phyloP scores from a whole-genome alignment of 2,797 vertebrate species.

The Myotis findleyi region DNA sequence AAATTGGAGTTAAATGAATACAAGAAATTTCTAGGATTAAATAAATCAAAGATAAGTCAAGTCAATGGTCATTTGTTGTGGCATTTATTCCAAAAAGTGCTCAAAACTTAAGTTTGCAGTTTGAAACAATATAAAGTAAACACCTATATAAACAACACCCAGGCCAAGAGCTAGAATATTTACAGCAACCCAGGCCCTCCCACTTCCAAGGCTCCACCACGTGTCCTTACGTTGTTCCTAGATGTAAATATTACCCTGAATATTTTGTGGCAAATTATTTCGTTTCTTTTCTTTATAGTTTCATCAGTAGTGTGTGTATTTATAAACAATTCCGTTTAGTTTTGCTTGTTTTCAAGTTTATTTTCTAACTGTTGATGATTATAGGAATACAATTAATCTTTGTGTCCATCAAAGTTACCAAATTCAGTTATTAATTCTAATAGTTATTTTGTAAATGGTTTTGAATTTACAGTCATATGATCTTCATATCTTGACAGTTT shows the following conservation, averaged over 20 bases:
- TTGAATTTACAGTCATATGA: background rate
- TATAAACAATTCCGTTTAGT: background rate
- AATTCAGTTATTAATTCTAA: background rate
- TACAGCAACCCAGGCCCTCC: background rate
- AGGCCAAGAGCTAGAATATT: background rate
- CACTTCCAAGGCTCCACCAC: background rate
- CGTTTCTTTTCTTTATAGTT: background rate
- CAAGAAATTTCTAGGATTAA: background rate
- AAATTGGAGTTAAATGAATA: background rate
- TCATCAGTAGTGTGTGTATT: background rate
- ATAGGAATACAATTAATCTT: slow-evolving; percentile 3
- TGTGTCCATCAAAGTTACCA: background rate
- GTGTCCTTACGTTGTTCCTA: too few relatives aligned
- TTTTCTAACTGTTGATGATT: background rate
- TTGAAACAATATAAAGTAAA: background rate
- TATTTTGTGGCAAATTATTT: background rate
- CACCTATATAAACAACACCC: background rate
- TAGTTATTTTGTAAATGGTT: background rate
- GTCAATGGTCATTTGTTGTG: background rate
- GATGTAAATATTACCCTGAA: background rate
- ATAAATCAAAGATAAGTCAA: background rate
- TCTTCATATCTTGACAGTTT: background rate
- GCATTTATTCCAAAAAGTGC: background rate
- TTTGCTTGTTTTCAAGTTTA: slow-evolving; percentile 28
- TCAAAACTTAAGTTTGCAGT: background rate